Base-by-base conservation (phyloP, 1,140 invertebrate species). In the Brachionus plicatilis region DNA sequence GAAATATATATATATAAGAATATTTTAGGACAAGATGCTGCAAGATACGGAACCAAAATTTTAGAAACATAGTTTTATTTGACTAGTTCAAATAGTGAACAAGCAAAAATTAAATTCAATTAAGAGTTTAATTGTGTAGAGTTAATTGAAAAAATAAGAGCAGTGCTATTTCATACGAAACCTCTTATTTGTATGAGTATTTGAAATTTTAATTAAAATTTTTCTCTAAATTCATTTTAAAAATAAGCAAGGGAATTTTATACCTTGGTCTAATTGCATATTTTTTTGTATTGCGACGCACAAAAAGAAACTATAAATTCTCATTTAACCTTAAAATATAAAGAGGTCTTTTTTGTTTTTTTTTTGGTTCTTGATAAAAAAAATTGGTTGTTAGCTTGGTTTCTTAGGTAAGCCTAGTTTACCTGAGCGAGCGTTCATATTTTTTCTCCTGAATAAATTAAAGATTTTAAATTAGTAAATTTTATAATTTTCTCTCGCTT, bases 381-480 rank as follows among this genome's bases (percentile, higher is more conserved):
- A 53, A 56, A 24, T 56, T 60, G 9, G 17, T 60, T 24, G 53
- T 60, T 24, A 60, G 27, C 53, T 60, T 20, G 53, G 53, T 60
- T 60, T 60, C 53, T 60, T 60, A 60, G 53, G 53, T 20, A 27
- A 20, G 20, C 8, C 53, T 60, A 60, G n/a, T 60, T 60, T 60
- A 60, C 53, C 53, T 60, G 53, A 20, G 53, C 17, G 53, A 60
- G 53, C 17, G 53, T 60, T 60, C 53, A 20, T 60, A 8, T 60
- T 60, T 60, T 60, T 6, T 60, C 14, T 53, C 7, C 11, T 68
- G 66, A 68, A 68, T 68, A 68, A 68, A 68, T 68, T 68, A 68
- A 68, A 68, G 33, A 33, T 68, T 68, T 68, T 68, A 68, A 68
- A 68, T 68, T 68, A 14, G 27, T 33, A 68, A 68, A 68, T 33